Conservation (phyloP, 2,113 vertebrate species). For the Oncorhynchus nerka region DNA sequence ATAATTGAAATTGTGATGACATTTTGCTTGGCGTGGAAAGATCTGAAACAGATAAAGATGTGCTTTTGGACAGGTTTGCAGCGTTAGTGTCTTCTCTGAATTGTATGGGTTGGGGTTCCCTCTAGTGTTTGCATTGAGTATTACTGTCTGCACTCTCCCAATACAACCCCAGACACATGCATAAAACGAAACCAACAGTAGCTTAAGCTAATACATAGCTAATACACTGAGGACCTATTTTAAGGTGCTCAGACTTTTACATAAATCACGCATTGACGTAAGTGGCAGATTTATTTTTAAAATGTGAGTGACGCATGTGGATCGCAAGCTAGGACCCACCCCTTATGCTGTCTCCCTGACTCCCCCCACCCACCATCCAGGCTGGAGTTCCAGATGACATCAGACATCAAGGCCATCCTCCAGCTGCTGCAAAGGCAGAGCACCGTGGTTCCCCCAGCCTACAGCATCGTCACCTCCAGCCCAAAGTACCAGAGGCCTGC, state of each 20-base stretch:
- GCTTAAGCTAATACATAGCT: background rate
- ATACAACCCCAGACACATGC: background rate
- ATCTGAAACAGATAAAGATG: too few relatives aligned
- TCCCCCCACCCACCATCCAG: slow-evolving; percentile 58
- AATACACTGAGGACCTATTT: background rate
- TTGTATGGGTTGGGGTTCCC: slow-evolving; percentile 28
- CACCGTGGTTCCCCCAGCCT: slow-evolving; percentile 85
- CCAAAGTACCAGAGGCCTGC: slow-evolving; percentile 79
- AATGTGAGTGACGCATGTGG: too few relatives aligned
- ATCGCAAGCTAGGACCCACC: background rate
- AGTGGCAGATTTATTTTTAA: too few relatives aligned
- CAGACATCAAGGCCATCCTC: slow-evolving; percentile 93
- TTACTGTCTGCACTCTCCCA: background rate
- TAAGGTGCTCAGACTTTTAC: background rate
- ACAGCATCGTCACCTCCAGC: slow-evolving; percentile 86
- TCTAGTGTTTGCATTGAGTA: slow-evolving; percentile 44
- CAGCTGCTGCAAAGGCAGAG: slow-evolving; percentile 91
- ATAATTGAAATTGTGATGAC: background rate
- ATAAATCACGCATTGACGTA: too few relatives aligned
- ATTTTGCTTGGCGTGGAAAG: too few relatives aligned
- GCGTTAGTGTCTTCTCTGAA: background rate
- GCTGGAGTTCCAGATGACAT: slow-evolving; percentile 94
- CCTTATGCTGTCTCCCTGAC: background rate
- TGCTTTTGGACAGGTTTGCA: background rate
- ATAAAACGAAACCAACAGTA: background rate